These are phyloP conservation scores for Monodelphis domestica DNA, from an alignment of 2,797 vertebrate species.

Conservation along the genomic window DNA sequence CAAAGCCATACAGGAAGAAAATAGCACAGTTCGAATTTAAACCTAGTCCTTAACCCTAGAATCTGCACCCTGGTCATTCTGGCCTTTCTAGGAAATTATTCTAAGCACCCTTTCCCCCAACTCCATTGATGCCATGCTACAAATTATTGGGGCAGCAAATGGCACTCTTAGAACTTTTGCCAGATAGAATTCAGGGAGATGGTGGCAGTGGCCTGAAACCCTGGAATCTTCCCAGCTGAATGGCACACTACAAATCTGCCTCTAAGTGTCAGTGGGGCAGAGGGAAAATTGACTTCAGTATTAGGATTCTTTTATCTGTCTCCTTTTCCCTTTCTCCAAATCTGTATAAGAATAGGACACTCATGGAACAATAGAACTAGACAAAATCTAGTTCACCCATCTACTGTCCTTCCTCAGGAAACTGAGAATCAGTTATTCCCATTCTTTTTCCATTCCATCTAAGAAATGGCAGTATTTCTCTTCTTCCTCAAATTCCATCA, in stretches of 20 bases:
- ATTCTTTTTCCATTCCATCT: not conserved
- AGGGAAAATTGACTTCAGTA: not conserved
- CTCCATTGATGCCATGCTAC: not conserved
- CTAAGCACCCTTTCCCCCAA: not conserved
- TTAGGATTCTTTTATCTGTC: not conserved
- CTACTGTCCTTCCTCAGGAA: not conserved
- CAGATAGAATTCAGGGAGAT: not conserved
- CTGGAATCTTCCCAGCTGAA: not conserved
- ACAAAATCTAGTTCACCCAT: too few species aligned
- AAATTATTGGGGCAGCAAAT: not conserved
- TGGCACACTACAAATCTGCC: not conserved
- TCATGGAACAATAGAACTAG: not conserved
- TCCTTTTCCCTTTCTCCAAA: not conserved
- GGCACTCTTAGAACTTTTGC: not conserved
- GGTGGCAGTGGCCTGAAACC: not conserved
- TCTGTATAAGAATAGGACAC: not conserved
- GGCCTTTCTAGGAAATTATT: not conserved
- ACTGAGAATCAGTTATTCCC: accelerated
- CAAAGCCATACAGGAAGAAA: not conserved
- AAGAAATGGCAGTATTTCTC: not conserved
- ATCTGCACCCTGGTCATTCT: not conserved
- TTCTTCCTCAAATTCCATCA: not conserved
- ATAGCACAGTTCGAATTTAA: not conserved
- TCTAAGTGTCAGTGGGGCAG: not conserved
- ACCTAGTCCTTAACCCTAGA: not conserved